phyloP scores from a whole-genome alignment of 2,797 vertebrate species.

The Pachyuromys duprasi region DNA sequence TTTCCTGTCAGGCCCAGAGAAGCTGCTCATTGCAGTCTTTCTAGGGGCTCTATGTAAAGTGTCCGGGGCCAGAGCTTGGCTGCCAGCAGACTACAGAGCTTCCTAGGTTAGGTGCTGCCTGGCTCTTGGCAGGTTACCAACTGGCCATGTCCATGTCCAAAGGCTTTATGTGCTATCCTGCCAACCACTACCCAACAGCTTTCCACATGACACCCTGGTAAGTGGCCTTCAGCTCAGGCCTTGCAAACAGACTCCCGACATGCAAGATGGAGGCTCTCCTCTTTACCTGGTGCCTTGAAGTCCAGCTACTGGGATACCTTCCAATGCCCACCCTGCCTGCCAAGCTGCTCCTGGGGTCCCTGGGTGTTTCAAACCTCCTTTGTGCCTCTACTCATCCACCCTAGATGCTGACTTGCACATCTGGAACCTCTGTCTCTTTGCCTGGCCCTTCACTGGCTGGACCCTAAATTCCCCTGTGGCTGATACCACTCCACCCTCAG shows the following conservation, averaged over 20 bases:
- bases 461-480: background rate
- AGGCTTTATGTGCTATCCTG: background rate
- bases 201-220: background rate
- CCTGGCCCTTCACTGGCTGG: background rate
- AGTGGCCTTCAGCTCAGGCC: rapidly evolving
- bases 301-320: rapidly evolving
- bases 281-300: background rate
- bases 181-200: background rate
- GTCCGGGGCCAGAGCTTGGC: rapidly evolving
- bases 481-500: background rate
- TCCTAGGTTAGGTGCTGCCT: too few species aligned
- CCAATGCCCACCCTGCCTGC: background rate
- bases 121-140: background rate
- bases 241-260: background rate
- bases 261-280: rapidly evolving
- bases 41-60: rapidly evolving
- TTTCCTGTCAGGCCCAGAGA: background rate
- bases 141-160: background rate
- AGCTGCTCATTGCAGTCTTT: rapidly evolving
- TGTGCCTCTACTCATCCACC: background rate
- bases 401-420: background rate
- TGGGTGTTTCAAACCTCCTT: background rate
- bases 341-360: background rate
- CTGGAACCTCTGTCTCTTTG: background rate
- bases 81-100: rapidly evolving